Percentiles rank a stretch among this genome's conserved stretches.
phyloP scores from a whole-genome alignment of 2,797 vertebrate genomes.

The Micromesistius poutassou region DNA sequence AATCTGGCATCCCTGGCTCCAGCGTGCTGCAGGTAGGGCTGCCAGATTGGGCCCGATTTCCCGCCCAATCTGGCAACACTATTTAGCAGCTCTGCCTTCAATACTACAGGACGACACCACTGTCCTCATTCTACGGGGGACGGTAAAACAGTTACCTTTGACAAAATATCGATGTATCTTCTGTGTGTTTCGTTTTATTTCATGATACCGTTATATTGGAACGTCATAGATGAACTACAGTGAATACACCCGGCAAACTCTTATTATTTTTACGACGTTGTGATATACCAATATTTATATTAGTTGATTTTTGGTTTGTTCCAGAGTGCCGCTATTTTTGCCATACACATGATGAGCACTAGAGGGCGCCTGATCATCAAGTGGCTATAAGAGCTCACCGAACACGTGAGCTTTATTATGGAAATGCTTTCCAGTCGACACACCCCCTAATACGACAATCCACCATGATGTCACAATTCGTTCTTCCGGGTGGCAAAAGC shows the following conservation, averaged over 20 bases:
- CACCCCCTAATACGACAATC: neutral
- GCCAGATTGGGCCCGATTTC: too few relatives aligned
- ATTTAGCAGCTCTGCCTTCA: conserved; percentile 68
- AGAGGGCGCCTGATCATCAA: conserved; percentile 38
- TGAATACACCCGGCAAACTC: neutral
- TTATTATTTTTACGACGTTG: neutral
- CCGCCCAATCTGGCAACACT: neutral
- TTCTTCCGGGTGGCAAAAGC: too few relatives aligned
- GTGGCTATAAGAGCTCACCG: neutral
- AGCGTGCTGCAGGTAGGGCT: too few relatives aligned
- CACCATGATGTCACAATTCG: too few relatives aligned
- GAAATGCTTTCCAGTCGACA: conserved; percentile 21
- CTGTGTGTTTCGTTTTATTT: neutral
- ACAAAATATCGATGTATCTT: neutral
- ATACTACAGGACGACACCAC: conserved; percentile 72
- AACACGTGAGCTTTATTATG: conserved; percentile 65
- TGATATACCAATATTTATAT: conserved; percentile 33
- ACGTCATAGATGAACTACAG: neutral
- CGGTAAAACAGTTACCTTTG: neutral
- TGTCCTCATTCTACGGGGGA: conserved; percentile 26
- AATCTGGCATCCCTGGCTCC: too few relatives aligned
- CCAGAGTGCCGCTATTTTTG: conserved; percentile 74
- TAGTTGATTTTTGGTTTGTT: conserved; percentile 50
- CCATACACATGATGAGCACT: conserved; percentile 47
- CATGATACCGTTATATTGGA: neutral